These are phyloP conservation scores for Cherax quadricarinatus DNA, from an alignment of 1,140 invertebrate species.

Conservation along the genomic window DNA sequence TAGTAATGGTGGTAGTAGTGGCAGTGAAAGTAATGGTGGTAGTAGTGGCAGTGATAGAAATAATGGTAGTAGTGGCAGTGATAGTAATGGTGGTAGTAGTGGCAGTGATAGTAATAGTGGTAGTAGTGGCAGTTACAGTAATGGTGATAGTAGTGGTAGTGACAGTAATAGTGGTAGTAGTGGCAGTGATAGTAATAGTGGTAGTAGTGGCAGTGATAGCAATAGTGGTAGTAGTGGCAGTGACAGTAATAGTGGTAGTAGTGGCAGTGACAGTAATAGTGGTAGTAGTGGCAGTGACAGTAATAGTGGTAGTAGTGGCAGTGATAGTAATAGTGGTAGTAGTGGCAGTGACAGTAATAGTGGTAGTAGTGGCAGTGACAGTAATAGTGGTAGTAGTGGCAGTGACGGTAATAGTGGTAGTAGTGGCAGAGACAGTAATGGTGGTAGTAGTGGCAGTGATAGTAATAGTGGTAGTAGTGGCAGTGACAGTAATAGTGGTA, in stretches of 20 bases:
- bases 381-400: not conserved
- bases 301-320: no score
- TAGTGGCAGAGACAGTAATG: not conserved
- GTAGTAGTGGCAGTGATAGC: no score
- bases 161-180: no score
- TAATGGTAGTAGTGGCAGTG: no score
- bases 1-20: no score
- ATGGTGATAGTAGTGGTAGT: not conserved
- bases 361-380: not conserved
- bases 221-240: no score
- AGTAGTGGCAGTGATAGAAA: no score
- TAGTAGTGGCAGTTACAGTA: not conserved
- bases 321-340: not conserved
- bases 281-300: not conserved
- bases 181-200: no score
- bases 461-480: not conserved
- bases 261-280: constrained; percentile 10
- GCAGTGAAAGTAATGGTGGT: no score
- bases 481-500: not conserved
- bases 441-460: not conserved
- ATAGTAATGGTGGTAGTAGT: not conserved
- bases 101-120: not conserved
- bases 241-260: no score
- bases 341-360: not conserved
- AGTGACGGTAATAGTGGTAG: not conserved